phyloP scores from a whole-genome alignment of 2,888 invertebrate genomes.

The Lobophora halterata region DNA sequence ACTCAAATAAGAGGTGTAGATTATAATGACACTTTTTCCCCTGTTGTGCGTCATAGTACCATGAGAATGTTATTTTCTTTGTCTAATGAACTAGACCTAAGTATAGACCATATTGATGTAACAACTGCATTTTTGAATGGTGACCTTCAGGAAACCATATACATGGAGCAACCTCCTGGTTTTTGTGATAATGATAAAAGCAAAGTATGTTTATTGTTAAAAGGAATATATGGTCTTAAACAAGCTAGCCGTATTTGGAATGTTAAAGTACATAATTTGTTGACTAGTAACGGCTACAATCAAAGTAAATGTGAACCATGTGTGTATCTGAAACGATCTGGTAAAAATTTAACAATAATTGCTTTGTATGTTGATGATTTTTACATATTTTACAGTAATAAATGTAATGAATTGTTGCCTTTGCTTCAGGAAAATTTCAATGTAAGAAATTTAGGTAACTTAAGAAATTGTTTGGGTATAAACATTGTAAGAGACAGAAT shows the following conservation, averaged over 20 bases:
- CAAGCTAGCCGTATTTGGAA: too few species aligned
- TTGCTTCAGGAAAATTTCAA: not conserved
- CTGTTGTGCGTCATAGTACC: not conserved
- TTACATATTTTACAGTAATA: not conserved
- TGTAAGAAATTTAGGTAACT: conserved; percentile 11
- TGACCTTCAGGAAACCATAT: too few species aligned
- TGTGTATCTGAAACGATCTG: not conserved
- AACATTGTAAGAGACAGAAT: conserved; percentile 15
- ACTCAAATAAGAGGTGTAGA: too few species aligned
- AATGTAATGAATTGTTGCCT: not conserved
- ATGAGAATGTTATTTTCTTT: conserved; percentile 1
- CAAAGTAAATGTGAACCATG: not conserved
- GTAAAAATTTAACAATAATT: not conserved
- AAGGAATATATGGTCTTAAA: too few species aligned
- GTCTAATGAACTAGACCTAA: not conserved
- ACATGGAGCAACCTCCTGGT: too few species aligned
- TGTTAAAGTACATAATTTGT: too few species aligned
- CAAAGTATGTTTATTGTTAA: too few species aligned
- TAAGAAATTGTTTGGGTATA: conserved; percentile 26
- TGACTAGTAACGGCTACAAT: too few species aligned
- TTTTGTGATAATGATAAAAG: too few species aligned
- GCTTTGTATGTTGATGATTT: conserved; percentile 13
- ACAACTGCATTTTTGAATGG: not conserved
- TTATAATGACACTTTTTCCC: too few species aligned
- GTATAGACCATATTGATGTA: not conserved